phyloP scores from a whole-genome alignment of 2,888 invertebrate species.

The Micoletzkya japonica region DNA sequence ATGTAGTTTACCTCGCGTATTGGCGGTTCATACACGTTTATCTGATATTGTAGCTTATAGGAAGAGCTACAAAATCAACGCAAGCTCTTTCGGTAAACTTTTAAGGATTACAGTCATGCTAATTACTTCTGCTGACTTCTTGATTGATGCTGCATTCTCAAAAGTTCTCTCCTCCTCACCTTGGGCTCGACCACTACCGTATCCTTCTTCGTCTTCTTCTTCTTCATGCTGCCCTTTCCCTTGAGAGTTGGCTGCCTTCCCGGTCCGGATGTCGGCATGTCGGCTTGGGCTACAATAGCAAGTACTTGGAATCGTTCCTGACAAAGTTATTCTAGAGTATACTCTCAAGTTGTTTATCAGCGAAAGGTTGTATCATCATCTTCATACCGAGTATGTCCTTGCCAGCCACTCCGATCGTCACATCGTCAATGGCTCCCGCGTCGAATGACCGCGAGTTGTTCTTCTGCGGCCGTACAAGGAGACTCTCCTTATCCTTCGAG shows the following conservation, averaged over 20 bases:
- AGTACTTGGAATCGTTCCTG: not conserved
- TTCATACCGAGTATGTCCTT: constrained; percentile 46
- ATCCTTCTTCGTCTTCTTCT: constrained; percentile 48
- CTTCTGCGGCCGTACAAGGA: constrained; percentile 30
- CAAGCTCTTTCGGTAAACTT: no score
- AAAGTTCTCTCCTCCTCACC: no score
- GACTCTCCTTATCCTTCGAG: constrained; percentile 20
- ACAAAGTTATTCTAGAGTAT: not conserved
- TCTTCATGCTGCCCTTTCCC: constrained; percentile 48
- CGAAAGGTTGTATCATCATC: not conserved
- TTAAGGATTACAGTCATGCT: no score
- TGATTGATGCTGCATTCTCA: no score
- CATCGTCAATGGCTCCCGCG: constrained; percentile 39
- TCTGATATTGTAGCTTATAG: no score
- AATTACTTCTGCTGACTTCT: no score
- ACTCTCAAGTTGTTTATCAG: not conserved
- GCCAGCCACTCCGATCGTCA: constrained; percentile 36
- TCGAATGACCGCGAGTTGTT: constrained; percentile 48
- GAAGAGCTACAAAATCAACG: no score
- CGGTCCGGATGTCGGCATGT: constrained; percentile 60
- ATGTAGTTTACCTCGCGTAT: no score
- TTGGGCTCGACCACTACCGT: constrained; percentile 9
- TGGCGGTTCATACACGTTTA: no score
- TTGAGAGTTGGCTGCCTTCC: constrained; percentile 52
- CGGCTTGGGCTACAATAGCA: constrained; percentile 24